These are phyloP conservation scores for Fragariocoptes setiger DNA, from an alignment of 1,140 invertebrate species.

Conservation along the genomic window DNA sequence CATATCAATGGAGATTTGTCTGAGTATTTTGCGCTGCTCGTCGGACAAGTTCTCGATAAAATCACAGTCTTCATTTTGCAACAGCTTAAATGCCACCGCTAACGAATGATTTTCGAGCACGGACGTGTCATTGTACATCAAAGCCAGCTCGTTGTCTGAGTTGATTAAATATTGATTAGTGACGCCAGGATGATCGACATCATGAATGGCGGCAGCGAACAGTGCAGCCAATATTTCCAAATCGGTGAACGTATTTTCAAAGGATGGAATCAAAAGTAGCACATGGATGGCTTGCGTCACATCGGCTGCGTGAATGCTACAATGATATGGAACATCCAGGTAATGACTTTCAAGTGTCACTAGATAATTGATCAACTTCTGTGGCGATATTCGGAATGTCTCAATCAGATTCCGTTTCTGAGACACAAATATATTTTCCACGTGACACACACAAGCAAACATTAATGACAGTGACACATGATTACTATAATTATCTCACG, in stretches of 20 bases:
- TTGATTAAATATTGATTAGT: constrained; percentile 96
- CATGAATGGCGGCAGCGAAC: constrained; percentile 68
- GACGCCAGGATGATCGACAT: constrained; percentile 81
- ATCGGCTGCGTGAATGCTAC: constrained; percentile 72
- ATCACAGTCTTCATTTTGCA: constrained; percentile 59
- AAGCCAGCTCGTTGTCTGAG: constrained; percentile 55
- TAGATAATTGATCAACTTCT: constrained; percentile 74
- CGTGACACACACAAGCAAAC: constrained; percentile 1
- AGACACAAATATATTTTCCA: constrained; percentile 4
- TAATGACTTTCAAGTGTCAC: constrained; percentile 95
- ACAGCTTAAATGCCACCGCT: constrained; percentile 53
- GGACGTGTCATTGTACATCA: constrained; percentile 72
- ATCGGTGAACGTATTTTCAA: constrained; percentile 48
- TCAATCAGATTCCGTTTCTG: constrained; percentile 52
- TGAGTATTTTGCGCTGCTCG: constrained; percentile 74
- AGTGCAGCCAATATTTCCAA: constrained; percentile 75
- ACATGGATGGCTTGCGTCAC: constrained; percentile 79
- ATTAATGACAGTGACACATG: constrained; percentile 1
- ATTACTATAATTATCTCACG: background rate
- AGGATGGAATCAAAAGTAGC: constrained; percentile 39
- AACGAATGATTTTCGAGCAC: constrained; percentile 83
- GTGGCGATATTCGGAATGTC: constrained; percentile 67
- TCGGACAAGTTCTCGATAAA: constrained; percentile 61
- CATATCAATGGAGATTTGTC: constrained; percentile 99
- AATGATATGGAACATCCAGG: constrained; percentile 68